These are phyloP conservation scores for Helicoverpa zea DNA, from an alignment of 1,140 invertebrate genomes.

Conservation along the genomic window DNA sequence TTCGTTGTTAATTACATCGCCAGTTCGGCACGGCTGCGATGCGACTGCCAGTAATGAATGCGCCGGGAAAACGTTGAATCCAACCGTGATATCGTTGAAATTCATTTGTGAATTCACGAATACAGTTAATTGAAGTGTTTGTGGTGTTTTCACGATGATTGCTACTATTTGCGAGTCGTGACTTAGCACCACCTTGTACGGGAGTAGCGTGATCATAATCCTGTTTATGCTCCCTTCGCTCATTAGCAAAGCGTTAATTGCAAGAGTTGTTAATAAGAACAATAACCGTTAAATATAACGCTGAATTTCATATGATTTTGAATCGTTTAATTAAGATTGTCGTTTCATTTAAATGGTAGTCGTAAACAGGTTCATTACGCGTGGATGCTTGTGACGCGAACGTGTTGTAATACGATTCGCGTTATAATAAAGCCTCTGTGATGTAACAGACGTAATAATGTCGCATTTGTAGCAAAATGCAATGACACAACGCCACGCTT, in stretches of 20 bases:
- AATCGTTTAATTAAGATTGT: conserved; percentile 45
- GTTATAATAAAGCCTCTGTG: neutral
- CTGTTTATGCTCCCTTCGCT: conserved; percentile 20
- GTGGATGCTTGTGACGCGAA: neutral
- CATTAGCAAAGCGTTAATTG: conserved; percentile 27
- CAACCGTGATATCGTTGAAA: conserved; percentile 59
- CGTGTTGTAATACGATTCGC: conserved; percentile 22
- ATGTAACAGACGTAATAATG: neutral
- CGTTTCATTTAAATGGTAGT: conserved; percentile 39
- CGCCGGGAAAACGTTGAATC: conserved; percentile 56
- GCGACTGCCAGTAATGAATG: conserved; percentile 63
- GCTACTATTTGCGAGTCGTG: conserved; percentile 29
- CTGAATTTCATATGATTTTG: conserved; percentile 42
- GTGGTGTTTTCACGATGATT: conserved; percentile 46
- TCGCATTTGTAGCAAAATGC: neutral
- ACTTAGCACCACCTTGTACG: conserved; percentile 34
- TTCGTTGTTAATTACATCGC: conserved; percentile 66
- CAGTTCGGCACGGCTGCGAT: conserved; percentile 50
- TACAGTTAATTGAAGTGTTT: conserved; percentile 56
- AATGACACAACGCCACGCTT: neutral
- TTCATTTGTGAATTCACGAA: conserved; percentile 54
- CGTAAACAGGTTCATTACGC: conserved; percentile 42
- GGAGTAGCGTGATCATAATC: conserved; percentile 23
- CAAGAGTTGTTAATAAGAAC: conserved; percentile 2
- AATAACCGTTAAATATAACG: neutral